Evolutionary conservation across 2,888 invertebrate genomes (phyloP).

Genomic region (Melikaiella ostensackeni): DNA sequence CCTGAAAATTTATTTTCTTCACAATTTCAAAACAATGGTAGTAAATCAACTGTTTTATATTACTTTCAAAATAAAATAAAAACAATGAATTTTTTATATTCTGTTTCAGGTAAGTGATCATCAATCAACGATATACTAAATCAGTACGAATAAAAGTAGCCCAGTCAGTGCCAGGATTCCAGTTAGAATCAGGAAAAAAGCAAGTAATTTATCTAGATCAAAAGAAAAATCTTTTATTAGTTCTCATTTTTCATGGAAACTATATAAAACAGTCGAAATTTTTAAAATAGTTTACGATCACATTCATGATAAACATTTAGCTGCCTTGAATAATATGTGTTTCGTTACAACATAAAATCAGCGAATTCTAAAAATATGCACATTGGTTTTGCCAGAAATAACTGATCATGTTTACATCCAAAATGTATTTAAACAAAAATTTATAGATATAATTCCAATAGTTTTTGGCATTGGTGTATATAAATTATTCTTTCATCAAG

Average conservation of each 20-base stretch:
- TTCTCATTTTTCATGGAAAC: neutral
- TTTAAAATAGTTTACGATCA: neutral
- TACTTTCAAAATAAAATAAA: neutral
- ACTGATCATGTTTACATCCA: no score
- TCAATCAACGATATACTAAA: neutral
- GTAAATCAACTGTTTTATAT: no score
- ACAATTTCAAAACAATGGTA: no score
- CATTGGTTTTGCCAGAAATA: no score
- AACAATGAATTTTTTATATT: neutral
- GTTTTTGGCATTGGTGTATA: no score
- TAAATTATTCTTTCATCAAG: neutral
- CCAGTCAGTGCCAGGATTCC: neutral
- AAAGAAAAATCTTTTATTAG: neutral
- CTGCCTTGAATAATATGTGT: neutral
- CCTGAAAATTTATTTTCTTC: no score
- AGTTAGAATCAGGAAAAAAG: neutral
- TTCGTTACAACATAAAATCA: neutral
- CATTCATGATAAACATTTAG: neutral
- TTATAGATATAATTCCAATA: no score
- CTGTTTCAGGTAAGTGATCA: constrained; percentile 12
- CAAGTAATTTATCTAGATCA: neutral
- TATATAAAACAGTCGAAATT: neutral
- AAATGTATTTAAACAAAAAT: no score
- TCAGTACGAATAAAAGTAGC: neutral
- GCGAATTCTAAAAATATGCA: neutral